Conservation (phyloP, 2,888 invertebrate genomes). For the Hipparchia semele region DNA sequence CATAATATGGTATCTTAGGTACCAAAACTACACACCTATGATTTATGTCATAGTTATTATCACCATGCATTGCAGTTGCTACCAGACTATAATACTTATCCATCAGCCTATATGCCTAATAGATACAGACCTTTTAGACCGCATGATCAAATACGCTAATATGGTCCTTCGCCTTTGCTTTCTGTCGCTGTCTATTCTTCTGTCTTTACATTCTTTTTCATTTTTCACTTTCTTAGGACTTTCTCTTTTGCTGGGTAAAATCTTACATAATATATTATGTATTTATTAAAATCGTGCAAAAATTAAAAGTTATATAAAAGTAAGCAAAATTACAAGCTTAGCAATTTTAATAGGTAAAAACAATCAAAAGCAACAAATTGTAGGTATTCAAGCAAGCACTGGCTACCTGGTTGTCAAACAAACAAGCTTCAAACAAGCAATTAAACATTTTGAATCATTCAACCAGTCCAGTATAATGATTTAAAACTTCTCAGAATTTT, state of each 20-base stretch:
- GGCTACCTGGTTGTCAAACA: not conserved
- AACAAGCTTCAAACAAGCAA: conserved; percentile 1
- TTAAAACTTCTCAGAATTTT: not conserved
- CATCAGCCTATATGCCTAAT: no score
- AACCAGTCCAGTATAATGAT: not conserved
- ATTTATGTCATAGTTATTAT: no score
- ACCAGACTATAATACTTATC: no score
- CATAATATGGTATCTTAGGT: not conserved
- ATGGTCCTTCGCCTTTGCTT: no score
- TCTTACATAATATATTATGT: not conserved
- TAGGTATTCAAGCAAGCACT: not conserved
- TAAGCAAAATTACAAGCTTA: not conserved
- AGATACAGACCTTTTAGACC: no score
- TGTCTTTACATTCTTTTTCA: no score
- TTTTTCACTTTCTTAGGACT: no score
- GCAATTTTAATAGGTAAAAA: not conserved
- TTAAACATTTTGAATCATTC: not conserved
- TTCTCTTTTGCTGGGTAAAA: no score
- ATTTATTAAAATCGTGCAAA: not conserved
- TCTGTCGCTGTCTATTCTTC: no score
- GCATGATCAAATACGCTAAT: no score
- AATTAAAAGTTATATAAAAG: not conserved
- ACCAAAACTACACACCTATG: not conserved
- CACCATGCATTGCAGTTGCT: no score
- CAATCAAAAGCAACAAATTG: not conserved